These are phyloP conservation scores for Trilocha varians DNA, from an alignment of 2,888 invertebrate genomes.

Conservation along the genomic window DNA sequence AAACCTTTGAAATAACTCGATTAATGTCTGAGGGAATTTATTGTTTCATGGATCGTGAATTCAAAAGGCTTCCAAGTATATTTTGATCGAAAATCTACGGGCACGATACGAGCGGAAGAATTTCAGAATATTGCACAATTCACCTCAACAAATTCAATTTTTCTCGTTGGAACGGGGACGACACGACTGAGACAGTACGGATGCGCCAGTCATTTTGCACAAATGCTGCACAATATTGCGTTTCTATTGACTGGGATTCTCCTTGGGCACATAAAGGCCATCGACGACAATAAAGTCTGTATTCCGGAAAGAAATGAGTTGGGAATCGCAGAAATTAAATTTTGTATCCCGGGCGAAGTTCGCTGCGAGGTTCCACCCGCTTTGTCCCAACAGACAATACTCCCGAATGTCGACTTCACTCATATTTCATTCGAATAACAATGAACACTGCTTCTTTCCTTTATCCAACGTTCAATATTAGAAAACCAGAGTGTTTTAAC, in stretches of 20 bases:
- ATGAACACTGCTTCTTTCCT: constrained; percentile 42
- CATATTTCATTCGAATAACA: constrained; percentile 59
- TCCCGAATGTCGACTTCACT: constrained; percentile 42
- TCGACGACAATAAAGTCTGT: constrained; percentile 41
- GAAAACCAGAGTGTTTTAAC: constrained; percentile 28
- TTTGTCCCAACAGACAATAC: constrained; percentile 53
- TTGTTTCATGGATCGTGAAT: background rate
- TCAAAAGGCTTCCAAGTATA: background rate
- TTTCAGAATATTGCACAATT: constrained; percentile 36
- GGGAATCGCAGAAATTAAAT: constrained; percentile 59
- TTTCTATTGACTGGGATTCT: constrained; percentile 47
- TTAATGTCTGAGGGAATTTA: background rate
- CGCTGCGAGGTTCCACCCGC: constrained; percentile 30
- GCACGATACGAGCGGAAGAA: constrained; percentile 24
- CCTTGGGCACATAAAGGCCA: constrained; percentile 49
- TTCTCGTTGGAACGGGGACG: constrained; percentile 28
- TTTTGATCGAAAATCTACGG: constrained; percentile 11
- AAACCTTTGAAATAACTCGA: background rate
- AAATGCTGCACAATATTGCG: constrained; percentile 52
- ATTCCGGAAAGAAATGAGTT: constrained; percentile 40
- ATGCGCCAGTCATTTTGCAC: constrained; percentile 51
- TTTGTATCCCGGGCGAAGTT: constrained; percentile 50
- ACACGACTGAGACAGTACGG: constrained; percentile 31
- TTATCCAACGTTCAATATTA: constrained; percentile 45
- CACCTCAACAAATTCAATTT: constrained; percentile 42